These are phyloP conservation scores for Setophaga petechia DNA, from an alignment of 2,113 vertebrate genomes.

Conservation along the genomic window DNA sequence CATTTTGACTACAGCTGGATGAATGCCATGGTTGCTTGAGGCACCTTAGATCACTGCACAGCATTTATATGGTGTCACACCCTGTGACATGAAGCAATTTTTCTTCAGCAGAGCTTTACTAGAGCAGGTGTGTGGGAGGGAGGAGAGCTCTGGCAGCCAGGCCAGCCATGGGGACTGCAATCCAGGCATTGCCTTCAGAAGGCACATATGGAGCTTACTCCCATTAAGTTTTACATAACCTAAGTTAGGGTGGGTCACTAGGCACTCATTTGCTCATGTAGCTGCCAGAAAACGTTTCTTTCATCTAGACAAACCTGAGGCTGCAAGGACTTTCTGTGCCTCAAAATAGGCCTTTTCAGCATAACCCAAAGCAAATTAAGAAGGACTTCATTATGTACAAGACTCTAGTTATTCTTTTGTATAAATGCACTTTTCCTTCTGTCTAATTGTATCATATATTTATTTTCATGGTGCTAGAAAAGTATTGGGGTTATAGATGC, in stretches of 20 bases:
- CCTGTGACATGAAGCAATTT: not conserved
- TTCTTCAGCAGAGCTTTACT: not conserved
- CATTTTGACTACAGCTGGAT: not conserved
- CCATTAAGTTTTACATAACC: not conserved
- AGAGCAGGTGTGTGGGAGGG: not conserved
- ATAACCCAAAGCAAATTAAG: slow-evolving; percentile 38
- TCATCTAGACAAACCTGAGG: slow-evolving; percentile 52
- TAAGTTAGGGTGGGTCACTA: not conserved
- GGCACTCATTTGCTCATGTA: not conserved
- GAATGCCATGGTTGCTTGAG: not conserved
- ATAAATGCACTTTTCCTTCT: not conserved
- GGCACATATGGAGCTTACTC: not conserved
- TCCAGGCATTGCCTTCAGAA: not conserved
- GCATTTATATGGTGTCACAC: not conserved
- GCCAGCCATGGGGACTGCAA: not conserved
- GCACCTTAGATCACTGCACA: not conserved
- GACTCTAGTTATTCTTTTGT: not conserved
- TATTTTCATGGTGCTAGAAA: not conserved
- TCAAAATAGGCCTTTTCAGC: slow-evolving; percentile 47
- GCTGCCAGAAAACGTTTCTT: slow-evolving; percentile 12
- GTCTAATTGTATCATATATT: not conserved
- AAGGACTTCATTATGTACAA: slow-evolving; percentile 43
- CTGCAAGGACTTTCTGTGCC: slow-evolving; percentile 29
- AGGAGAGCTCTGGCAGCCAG: not conserved
- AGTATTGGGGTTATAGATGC: not conserved